These are phyloP conservation scores for Darevskia nairensis DNA, from an alignment of 2,797 vertebrate genomes.

Conservation along the genomic window DNA sequence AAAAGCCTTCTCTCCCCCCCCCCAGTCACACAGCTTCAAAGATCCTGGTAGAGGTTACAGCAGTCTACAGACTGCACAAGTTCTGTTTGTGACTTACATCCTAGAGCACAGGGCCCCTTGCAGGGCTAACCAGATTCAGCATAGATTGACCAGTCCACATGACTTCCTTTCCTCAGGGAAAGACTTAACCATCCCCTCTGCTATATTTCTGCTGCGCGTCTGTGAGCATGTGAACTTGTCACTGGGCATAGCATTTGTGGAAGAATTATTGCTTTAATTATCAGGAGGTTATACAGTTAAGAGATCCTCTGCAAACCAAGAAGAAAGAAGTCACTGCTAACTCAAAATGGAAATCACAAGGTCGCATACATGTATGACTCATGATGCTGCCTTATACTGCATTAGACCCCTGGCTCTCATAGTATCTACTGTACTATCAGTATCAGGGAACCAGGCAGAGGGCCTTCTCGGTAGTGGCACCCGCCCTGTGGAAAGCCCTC, in stretches of 20 bases:
- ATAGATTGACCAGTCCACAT: not conserved
- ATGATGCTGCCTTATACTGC: not conserved
- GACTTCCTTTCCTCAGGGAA: not conserved
- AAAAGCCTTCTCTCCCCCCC: not conserved
- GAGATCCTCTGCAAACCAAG: not conserved
- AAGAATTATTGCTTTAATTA: not conserved
- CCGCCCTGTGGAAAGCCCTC: too few relatives aligned
- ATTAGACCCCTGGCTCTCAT: not conserved
- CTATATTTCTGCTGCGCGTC: not conserved
- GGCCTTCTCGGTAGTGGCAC: too few relatives aligned
- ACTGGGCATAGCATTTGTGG: not conserved
- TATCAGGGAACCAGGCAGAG: too few relatives aligned
- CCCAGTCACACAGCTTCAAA: too few relatives aligned
- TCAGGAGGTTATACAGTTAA: not conserved
- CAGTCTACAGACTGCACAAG: not conserved
- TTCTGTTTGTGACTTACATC: not conserved
- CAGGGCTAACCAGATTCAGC: not conserved
- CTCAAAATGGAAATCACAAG: not conserved
- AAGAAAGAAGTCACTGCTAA: not conserved
- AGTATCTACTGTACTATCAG: not conserved
- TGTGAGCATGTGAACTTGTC: not conserved
- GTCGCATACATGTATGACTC: not conserved
- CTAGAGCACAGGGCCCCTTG: not conserved
- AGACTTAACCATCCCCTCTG: not conserved
- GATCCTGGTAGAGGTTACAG: not conserved